These are phyloP conservation scores for Thripadectes ignobilis DNA, from an alignment of 2,797 vertebrate species.

Conservation along the genomic window DNA sequence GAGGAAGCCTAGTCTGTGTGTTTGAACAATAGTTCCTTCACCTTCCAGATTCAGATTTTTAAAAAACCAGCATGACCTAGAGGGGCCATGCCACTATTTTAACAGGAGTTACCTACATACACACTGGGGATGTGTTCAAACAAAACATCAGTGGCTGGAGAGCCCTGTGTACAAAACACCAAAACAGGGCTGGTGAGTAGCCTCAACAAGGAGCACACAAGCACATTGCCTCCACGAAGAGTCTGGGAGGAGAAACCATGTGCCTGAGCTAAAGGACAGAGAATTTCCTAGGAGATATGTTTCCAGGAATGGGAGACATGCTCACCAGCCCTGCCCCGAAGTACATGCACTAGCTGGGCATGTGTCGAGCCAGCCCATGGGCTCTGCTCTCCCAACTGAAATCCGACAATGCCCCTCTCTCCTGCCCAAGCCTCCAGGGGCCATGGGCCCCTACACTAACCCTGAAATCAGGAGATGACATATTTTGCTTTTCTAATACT, in stretches of 20 bases:
- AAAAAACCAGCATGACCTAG: background rate
- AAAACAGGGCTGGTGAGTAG: background rate
- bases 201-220: accelerated
- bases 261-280: background rate
- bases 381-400: accelerated
- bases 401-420: accelerated
- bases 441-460: background rate
- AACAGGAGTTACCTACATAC: background rate
- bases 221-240: background rate
- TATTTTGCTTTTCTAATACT: background rate
- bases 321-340: background rate
- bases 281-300: accelerated
- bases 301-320: background rate
- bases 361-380: background rate
- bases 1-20: background rate
- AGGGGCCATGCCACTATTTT: background rate
- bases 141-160: background rate
- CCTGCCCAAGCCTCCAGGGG: accelerated
- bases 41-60: background rate
- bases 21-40: background rate
- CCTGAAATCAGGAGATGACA: background rate
- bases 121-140: background rate
- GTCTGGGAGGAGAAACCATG: background rate
- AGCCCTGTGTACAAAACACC: background rate
- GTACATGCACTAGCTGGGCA: background rate